Conservation (phyloP, 2,888 invertebrate species). For the Beris chalybata region DNA sequence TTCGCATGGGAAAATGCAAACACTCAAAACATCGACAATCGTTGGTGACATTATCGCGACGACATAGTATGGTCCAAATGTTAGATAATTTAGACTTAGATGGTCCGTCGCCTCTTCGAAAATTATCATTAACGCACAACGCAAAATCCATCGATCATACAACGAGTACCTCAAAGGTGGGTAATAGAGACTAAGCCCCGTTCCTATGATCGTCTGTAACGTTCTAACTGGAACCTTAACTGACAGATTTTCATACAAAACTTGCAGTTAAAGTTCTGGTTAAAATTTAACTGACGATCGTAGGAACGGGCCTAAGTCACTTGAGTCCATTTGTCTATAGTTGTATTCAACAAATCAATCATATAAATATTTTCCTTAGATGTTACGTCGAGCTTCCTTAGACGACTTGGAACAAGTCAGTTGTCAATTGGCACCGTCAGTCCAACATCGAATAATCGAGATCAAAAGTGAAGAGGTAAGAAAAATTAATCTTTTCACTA, state of each 20-base stretch:
- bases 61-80: constrained; percentile 79
- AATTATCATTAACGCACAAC: constrained; percentile 48
- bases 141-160: constrained; percentile 52
- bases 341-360: no score
- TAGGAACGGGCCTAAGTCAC: no score
- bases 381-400: constrained; percentile 72
- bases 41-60: constrained; percentile 77
- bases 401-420: constrained; percentile 82
- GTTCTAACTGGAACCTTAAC: no score
- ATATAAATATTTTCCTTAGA: constrained; percentile 49
- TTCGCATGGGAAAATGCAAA: constrained; percentile 68
- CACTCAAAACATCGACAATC: constrained; percentile 84
- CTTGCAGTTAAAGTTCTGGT: no score
- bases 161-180: constrained; percentile 51
- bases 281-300: no score
- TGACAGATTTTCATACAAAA: no score
- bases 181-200: no score
- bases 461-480: constrained; percentile 73
- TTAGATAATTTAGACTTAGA: constrained; percentile 69
- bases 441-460: constrained; percentile 79
- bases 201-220: no score
- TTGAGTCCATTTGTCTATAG: no score
- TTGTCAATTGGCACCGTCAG: constrained; percentile 77
- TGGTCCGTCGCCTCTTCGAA: constrained; percentile 71
- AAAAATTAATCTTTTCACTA: background rate